Evolutionary conservation across 2,888 invertebrate species (phyloP).

Genomic region (Aleiodes alternator): DNA sequence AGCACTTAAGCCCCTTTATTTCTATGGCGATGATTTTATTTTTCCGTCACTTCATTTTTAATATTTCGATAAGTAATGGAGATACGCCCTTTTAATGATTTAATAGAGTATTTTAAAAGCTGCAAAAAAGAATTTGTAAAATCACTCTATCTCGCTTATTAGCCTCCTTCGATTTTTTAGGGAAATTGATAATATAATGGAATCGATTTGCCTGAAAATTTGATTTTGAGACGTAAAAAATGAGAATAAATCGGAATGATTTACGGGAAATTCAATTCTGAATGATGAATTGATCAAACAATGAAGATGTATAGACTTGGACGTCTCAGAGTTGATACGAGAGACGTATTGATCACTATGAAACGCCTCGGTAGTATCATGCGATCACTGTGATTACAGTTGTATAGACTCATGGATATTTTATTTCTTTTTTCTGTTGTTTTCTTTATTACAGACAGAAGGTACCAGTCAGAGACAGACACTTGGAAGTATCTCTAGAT

Average conservation of each 20-base stretch:
- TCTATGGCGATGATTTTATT: too few species aligned
- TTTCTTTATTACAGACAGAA: constrained; percentile 65
- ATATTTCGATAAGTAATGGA: too few species aligned
- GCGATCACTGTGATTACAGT: constrained; percentile 21
- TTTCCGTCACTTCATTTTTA: too few species aligned
- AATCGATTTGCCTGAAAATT: too few species aligned
- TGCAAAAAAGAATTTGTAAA: too few species aligned
- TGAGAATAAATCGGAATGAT: not conserved
- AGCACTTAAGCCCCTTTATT: too few species aligned
- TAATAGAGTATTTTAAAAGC: too few species aligned
- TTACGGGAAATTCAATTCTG: constrained; percentile 1
- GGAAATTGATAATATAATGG: too few species aligned
- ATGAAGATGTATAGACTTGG: constrained; percentile 11
- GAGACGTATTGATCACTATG: constrained; percentile 34
- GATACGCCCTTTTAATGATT: too few species aligned
- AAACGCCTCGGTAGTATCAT: constrained; percentile 5
- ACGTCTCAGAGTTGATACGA: constrained; percentile 13
- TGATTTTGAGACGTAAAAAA: too few species aligned
- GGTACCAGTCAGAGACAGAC: constrained; percentile 68
- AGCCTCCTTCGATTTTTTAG: too few species aligned
- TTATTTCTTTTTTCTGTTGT: constrained; percentile 20
- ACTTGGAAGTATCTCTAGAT: constrained; percentile 66
- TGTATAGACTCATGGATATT: constrained; percentile 8
- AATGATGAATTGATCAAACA: constrained; percentile 31
- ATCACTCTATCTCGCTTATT: too few species aligned